Evolutionary conservation across 2,888 invertebrate genomes (phyloP), one percentile per base, ranked within the genome.

Genomic region (Kuschelorhynchus macadamiae): DNA sequence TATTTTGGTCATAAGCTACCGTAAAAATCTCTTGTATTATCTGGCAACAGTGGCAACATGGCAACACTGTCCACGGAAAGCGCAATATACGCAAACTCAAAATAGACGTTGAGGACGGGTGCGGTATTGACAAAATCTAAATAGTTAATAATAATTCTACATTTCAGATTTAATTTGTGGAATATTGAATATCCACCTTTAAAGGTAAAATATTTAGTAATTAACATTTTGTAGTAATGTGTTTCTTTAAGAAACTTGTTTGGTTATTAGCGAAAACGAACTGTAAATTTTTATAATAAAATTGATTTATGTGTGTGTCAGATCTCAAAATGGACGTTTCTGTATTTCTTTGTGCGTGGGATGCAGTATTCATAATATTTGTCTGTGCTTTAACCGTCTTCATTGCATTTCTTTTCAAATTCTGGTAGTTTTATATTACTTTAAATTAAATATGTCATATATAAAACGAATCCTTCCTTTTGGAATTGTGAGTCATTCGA

Each of bases 291-390:
- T 3, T 8, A 39, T 16, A 39, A 12, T 30, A 18, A 36, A 59
- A 69, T 69, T 64, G 69, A 69, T 69, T 63, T 64, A 33, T 63
- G 33, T 69, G 18, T 64, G 42, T 63, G 33, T 69, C 18, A 46
- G 52, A 47, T 39, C 47, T 50, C 81, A 81, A 82, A 80, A 82
- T 82, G 82, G 81, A 78, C 76, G 80, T 76, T 70, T 59, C 75
- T 71, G 71, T 74, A 73, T 75, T 74, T 79, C 79, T 80, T 80
- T 80, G 79, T 81, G 78, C 74, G 75, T 78, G 75, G 77, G 78
- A 69, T 65, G 50, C 59, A 42, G 11, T 61, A 25, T 57, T 65
- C 33, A 36, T 68, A 30, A 36, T 39, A 44, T 30, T 39, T 9
- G 49, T 55, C 33, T 50, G 44, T 30, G 14, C 42, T n/a, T 44